Conservation (phyloP, 2,888 invertebrate species). For the Hemicrepidius hirtus region DNA sequence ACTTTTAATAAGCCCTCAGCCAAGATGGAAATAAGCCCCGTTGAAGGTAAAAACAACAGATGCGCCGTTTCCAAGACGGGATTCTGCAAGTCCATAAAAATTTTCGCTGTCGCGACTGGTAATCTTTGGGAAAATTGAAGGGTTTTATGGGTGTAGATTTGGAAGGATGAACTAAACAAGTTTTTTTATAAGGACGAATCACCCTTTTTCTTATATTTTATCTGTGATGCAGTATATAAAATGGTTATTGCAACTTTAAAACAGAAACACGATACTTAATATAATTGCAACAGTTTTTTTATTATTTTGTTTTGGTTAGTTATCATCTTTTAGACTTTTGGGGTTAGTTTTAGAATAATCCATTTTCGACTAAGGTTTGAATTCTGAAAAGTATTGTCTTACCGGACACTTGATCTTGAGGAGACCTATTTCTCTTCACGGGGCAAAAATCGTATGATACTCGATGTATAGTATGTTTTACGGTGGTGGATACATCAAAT, state of each 20-base stretch:
- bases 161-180: conserved; percentile 23
- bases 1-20: conserved; percentile 50
- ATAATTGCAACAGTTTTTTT: too few species aligned
- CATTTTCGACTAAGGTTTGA: too few species aligned
- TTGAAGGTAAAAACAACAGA: conserved; percentile 51
- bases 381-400: too few species aligned
- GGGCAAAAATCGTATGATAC: too few species aligned
- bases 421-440: too few species aligned
- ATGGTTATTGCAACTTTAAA: background rate
- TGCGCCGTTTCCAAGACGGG: conserved; percentile 43
- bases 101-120: conserved; percentile 44
- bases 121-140: conserved; percentile 46
- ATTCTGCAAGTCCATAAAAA: conserved; percentile 42
- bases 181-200: conserved; percentile 33
- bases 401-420: too few species aligned
- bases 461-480: too few species aligned
- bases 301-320: too few species aligned
- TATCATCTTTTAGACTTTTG: too few species aligned
- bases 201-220: conserved; percentile 16
- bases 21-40: conserved; percentile 49
- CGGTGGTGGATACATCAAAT: too few species aligned
- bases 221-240: background rate
- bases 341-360: too few species aligned
- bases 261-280: background rate
- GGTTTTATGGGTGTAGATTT: conserved; percentile 38